These are phyloP conservation scores for Drusus annulatus DNA, from an alignment of 1,140 invertebrate species.

Conservation along the genomic window DNA sequence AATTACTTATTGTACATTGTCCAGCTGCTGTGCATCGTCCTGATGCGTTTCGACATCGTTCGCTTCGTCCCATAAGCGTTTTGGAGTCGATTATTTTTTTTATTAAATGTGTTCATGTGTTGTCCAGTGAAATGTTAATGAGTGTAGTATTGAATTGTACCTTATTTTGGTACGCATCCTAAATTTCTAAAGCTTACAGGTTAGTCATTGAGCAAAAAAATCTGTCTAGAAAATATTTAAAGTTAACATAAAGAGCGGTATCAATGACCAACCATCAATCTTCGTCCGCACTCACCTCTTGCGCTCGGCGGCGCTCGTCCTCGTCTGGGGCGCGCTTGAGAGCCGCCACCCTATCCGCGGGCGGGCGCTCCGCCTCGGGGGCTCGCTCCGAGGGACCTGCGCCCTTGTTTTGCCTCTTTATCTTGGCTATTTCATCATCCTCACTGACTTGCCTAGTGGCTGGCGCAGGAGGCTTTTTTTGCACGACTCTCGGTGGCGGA, in stretches of 20 bases:
- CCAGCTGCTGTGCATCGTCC: neutral
- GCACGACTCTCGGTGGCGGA: conserved; percentile 70
- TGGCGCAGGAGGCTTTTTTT: conserved; percentile 66
- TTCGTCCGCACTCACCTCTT: conserved; percentile 80
- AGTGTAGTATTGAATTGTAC: conserved; percentile 60
- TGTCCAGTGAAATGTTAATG: conserved; percentile 40
- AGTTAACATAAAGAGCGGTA: neutral
- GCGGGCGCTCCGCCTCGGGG: conserved; percentile 73
- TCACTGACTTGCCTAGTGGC: conserved; percentile 84
- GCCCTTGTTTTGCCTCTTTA: conserved; percentile 91
- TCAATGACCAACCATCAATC: conserved; percentile 61
- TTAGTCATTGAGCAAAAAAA: conserved; percentile 46
- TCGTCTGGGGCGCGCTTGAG: conserved; percentile 63
- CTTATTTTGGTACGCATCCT: conserved; percentile 22
- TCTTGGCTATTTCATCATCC: conserved; percentile 91
- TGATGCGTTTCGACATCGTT: neutral
- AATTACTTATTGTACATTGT: neutral
- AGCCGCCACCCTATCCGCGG: conserved; percentile 67
- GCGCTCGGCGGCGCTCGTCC: conserved; percentile 67
- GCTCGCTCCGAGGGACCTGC: conserved; percentile 72
- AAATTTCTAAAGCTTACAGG: conserved; percentile 39
- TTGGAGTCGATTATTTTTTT: neutral
- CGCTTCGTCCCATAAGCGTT: conserved; percentile 11
- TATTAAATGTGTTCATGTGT: conserved; percentile 17
- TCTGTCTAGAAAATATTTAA: conserved; percentile 22